phyloP scores from a whole-genome alignment of 2,888 invertebrate species.

The Stomorhina lunata region DNA sequence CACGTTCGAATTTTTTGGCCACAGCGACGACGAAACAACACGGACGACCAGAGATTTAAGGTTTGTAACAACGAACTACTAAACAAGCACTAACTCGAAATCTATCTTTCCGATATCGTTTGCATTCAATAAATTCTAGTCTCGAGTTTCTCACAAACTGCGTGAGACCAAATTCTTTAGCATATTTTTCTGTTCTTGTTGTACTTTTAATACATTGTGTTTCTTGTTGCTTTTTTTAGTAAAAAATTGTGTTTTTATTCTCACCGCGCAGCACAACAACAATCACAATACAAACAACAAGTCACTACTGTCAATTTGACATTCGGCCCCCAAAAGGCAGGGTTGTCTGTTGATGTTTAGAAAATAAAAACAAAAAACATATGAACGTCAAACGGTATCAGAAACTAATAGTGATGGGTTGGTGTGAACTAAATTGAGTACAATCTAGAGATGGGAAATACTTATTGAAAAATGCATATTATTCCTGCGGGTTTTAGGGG shows the following conservation, averaged over 20 bases:
- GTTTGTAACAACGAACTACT: constrained; percentile 65
- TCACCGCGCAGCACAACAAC: constrained; percentile 58
- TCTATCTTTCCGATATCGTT: constrained; percentile 26
- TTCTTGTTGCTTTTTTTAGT: constrained; percentile 17
- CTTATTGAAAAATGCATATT: too few relatives aligned
- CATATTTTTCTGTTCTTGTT: not conserved
- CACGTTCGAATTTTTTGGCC: constrained; percentile 49
- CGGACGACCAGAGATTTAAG: constrained; percentile 19
- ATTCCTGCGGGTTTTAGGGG: too few relatives aligned
- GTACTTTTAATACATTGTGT: too few relatives aligned
- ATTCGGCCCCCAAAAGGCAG: constrained; percentile 21
- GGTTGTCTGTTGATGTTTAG: not conserved
- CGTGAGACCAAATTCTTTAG: constrained; percentile 52
- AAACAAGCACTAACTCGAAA: constrained; percentile 62
- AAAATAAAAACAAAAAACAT: not conserved
- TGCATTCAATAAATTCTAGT: not conserved
- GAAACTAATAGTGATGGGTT: not conserved
- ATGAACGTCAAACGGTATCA: not conserved
- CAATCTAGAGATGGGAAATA: too few relatives aligned
- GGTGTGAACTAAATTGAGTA: not conserved
- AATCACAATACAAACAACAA: constrained; percentile 51
- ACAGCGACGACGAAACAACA: constrained; percentile 7
- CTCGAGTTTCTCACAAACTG: constrained; percentile 7
- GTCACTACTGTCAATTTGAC: constrained; percentile 52
- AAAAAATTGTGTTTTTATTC: constrained; percentile 15